Conservation (phyloP, 2,888 invertebrate genomes). For the Gymnoscelis rufifasciata region DNA sequence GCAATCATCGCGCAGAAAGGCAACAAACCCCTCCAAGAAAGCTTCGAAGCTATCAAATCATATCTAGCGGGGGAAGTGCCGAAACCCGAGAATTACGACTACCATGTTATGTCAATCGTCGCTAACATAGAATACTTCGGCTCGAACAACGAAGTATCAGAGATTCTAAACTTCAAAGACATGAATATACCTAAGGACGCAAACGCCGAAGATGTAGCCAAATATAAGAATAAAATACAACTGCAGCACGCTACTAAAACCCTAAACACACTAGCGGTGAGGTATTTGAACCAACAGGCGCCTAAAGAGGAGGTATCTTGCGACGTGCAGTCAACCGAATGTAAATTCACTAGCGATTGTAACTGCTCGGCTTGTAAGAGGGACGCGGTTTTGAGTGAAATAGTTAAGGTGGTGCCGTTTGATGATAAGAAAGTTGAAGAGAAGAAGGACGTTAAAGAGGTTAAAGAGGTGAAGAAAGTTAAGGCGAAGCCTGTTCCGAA, state of each 20-base stretch:
- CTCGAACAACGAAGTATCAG: constrained; percentile 57
- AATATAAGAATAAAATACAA: constrained; percentile 62
- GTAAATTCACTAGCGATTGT: constrained; percentile 69
- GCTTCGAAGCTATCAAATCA: constrained; percentile 64
- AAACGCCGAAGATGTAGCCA: constrained; percentile 58
- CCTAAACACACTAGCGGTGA: constrained; percentile 61
- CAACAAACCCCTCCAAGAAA: constrained; percentile 59
- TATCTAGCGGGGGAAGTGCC: constrained; percentile 63
- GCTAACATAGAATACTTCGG: constrained; percentile 61
- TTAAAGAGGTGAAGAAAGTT: constrained; percentile 29
- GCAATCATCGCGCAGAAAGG: constrained; percentile 61
- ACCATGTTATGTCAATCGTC: constrained; percentile 65
- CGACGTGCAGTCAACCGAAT: constrained; percentile 60
- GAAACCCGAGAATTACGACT: constrained; percentile 63
- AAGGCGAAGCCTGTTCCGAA: constrained; percentile 52
- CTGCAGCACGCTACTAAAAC: constrained; percentile 62
- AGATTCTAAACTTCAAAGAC: constrained; percentile 29
- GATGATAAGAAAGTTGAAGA: constrained; percentile 43
- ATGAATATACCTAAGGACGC: constrained; percentile 31
- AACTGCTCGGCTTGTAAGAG: constrained; percentile 54
- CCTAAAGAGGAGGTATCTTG: constrained; percentile 38
- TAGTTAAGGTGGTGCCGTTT: constrained; percentile 52
- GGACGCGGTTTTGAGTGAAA: constrained; percentile 46
- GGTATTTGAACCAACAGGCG: constrained; percentile 52
- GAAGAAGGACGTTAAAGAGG: constrained; percentile 36